Evolutionary conservation across 1,140 invertebrate species (phyloP), one percentile per base, ranked within the genome.

Genomic region (Bicyclus anynana): DNA sequence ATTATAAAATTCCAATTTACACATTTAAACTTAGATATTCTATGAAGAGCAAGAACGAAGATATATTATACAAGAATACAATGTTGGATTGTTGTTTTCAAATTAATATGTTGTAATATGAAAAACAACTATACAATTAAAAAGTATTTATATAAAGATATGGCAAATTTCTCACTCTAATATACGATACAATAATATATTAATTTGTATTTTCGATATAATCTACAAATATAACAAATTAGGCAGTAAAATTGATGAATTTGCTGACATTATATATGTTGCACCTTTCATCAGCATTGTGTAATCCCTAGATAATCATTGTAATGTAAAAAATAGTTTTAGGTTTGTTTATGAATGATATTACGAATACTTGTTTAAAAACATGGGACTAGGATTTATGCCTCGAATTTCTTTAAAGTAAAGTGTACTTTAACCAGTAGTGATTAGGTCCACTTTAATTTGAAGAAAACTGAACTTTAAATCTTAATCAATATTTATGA

Each of bases 181-280:
- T n/a, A n/a, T n/a, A n/a, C n/a, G n/a, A 9, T 7, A 44, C 5
- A 20, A 14, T 10, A 44, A 44, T 17, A 17, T n/a, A 14, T 17
- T 20, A 20, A 44, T 23, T 4, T 23, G 2, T 23, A 4, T 4
- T 23, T 23, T 23, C 23, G 7, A 4, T 23, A 23, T 23, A 23
- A 23, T 44, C n/a, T 44, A 44, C 10, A 53, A 53, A 44, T 53
- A 29, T 13, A 53, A 44, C 23, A 53, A 44, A 12, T 44, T 42
- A 44, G 51, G 51, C 51, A 53, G 51, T 53, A 50, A 10, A 33
- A 33, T 12, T 40, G 16, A 16, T 40, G 37, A 12, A 10, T 35
- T 23, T 23, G 9, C 29, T 33, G 12, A 33, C 10, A 33, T 33
- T 33, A 3, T 12, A 33, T 12, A 33, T 27, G 5, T 7, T 7